phyloP scores from a whole-genome alignment of 2,113 vertebrate species.

The Tapirus terrestris region DNA sequence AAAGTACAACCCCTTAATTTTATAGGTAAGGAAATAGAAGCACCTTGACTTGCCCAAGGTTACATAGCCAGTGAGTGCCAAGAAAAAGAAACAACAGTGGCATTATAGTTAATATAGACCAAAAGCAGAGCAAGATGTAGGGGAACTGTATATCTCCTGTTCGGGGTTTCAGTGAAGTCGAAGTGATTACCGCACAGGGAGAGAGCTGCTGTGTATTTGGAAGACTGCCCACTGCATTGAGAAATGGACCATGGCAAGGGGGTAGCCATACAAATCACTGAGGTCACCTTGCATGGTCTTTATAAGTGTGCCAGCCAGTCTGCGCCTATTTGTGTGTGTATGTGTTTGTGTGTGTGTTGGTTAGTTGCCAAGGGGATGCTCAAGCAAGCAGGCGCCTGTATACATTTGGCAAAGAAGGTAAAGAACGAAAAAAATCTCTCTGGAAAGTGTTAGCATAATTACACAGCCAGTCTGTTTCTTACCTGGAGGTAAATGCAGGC shows the following conservation, averaged over 20 bases:
- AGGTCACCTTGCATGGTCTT: slow-evolving; percentile 66
- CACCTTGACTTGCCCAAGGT: neutral
- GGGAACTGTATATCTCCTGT: neutral
- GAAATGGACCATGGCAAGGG: slow-evolving; percentile 42
- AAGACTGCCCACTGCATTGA: slow-evolving; percentile 47
- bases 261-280: neutral
- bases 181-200: neutral
- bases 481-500: slow-evolving; percentile 29
- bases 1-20: neutral
- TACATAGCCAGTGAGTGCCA: neutral
- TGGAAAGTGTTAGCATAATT: slow-evolving; percentile 56
- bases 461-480: slow-evolving; percentile 43
- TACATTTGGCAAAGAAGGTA: slow-evolving; percentile 37
- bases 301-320: neutral
- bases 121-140: neutral
- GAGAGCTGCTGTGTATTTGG: slow-evolving; percentile 33
- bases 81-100: neutral
- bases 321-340: neutral
- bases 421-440: slow-evolving; percentile 28
- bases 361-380: neutral
- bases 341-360: neutral
- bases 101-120: neutral
- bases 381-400: slow-evolving; percentile 16
- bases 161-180: neutral
- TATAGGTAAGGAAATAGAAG: neutral